phyloP scores from a whole-genome alignment of 2,113 vertebrate genomes.

The Megalops atlanticus region DNA sequence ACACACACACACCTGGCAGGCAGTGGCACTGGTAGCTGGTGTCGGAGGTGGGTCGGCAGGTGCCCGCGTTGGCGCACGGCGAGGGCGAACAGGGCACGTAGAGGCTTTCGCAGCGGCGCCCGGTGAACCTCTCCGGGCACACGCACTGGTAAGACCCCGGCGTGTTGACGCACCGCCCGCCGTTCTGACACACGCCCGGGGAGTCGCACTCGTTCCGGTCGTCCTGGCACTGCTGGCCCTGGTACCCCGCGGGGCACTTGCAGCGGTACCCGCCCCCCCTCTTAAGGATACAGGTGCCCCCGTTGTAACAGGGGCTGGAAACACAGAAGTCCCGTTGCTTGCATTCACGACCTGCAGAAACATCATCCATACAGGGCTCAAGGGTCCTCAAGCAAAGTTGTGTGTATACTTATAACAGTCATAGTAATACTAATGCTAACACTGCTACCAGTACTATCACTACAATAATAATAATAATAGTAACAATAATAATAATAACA shows the following conservation, averaged over 20 bases:
- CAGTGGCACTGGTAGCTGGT: conserved; percentile 86
- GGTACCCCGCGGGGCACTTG: conserved; percentile 76
- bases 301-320: conserved; percentile 82
- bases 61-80: conserved; percentile 85
- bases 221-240: conserved; percentile 77
- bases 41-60: conserved; percentile 82
- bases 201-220: conserved; percentile 82
- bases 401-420: no score
- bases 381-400: no score
- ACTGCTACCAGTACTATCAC: no score
- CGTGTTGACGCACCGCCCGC: conserved; percentile 77
- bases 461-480: no score
- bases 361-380: no score
- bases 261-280: conserved; percentile 79
- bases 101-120: conserved; percentile 76
- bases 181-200: conserved; percentile 72
- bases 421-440: no score
- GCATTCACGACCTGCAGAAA: conserved; percentile 53
- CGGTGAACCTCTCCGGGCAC: conserved; percentile 79
- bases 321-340: conserved; percentile 82
- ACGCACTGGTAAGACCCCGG: conserved; percentile 81
- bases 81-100: conserved; percentile 85
- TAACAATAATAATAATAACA: no score
- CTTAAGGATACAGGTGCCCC: conserved; percentile 73
- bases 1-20: conserved; percentile 76